Percentiles rank a stretch among this genome's conserved stretches.
Conservation (phyloP, 2,888 invertebrate species). For the Abrostola tripartita region DNA sequence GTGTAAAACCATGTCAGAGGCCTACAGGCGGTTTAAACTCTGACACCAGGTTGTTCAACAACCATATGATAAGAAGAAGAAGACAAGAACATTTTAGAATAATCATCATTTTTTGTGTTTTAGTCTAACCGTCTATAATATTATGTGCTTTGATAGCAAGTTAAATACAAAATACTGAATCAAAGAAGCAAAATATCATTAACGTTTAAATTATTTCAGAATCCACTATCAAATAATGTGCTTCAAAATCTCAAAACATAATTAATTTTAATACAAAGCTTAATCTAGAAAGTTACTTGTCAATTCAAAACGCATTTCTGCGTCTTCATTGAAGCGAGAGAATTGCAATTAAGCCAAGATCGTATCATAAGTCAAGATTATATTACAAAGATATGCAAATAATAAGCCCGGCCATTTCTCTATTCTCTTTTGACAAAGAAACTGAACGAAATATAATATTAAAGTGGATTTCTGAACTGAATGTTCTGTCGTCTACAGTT, state of each 20-base stretch:
- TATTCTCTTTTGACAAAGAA: conserved; percentile 42
- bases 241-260: conserved; percentile 5
- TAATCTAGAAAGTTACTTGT: conserved; percentile 3
- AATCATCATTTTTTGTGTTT: background rate
- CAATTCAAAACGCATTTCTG: conserved; percentile 34
- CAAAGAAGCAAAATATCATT: too few relatives aligned
- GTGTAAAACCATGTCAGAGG: too few relatives aligned
- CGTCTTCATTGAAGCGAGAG: conserved; percentile 14
- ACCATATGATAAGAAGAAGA: too few relatives aligned
- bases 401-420: conserved; percentile 35
- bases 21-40: too few relatives aligned
- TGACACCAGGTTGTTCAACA: too few relatives aligned
- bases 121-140: too few relatives aligned
- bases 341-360: conserved; percentile 32
- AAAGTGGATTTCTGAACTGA: conserved; percentile 17
- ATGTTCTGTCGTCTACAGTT: conserved; percentile 9
- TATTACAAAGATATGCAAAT: conserved; percentile 52
- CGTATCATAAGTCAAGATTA: conserved; percentile 32
- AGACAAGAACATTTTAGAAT: background rate
- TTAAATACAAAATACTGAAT: too few relatives aligned
- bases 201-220: too few relatives aligned
- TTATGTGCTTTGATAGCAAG: too few relatives aligned
- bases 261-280: background rate
- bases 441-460: conserved; percentile 21
- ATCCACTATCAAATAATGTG: too few relatives aligned